Conservation (phyloP, 2,888 invertebrate species). For the Acleris laterana region DNA sequence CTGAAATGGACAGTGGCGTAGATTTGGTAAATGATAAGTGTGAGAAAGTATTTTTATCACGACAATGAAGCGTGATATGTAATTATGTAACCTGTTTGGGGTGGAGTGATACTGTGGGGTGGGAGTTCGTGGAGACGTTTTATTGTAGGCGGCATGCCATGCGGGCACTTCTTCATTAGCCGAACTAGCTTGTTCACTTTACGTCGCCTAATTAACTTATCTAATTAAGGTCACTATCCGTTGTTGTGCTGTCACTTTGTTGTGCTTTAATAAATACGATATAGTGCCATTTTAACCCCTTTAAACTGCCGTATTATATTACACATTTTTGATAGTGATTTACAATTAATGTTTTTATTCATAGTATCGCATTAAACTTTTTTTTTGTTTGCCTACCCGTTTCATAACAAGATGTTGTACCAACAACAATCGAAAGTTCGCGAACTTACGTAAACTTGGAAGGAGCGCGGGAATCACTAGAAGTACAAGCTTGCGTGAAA, state of each 20-base stretch:
- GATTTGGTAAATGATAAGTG: constrained; percentile 85
- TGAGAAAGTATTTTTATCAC: constrained; percentile 85
- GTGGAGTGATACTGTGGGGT: constrained; percentile 65
- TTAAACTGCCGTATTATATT: not conserved
- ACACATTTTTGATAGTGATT: not conserved
- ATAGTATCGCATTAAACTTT: too few relatives aligned
- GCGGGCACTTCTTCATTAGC: constrained; percentile 63
- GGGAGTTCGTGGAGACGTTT: constrained; percentile 57
- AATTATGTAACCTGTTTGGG: constrained; percentile 81
- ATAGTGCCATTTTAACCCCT: not conserved
- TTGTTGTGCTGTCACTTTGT: constrained; percentile 17
- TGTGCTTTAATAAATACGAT: constrained; percentile 5
- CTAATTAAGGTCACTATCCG: constrained; percentile 42
- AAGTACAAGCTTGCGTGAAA: constrained; percentile 9
- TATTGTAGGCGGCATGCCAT: constrained; percentile 71
- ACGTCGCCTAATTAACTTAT: constrained; percentile 62
- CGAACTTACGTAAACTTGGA: constrained; percentile 13
- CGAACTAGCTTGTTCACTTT: constrained; percentile 48
- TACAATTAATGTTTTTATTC: not conserved
- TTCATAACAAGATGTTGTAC: not conserved
- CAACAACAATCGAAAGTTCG: constrained; percentile 28
- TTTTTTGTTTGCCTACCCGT: too few relatives aligned
- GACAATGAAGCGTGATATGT: constrained; percentile 83
- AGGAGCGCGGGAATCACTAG: constrained; percentile 13
- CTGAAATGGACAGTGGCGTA: constrained; percentile 84